A percentile compares a stretch with the other conserved stretches of the same genome.
Conservation (phyloP, 2,888 invertebrate genomes). For the Melanophora roralis region DNA sequence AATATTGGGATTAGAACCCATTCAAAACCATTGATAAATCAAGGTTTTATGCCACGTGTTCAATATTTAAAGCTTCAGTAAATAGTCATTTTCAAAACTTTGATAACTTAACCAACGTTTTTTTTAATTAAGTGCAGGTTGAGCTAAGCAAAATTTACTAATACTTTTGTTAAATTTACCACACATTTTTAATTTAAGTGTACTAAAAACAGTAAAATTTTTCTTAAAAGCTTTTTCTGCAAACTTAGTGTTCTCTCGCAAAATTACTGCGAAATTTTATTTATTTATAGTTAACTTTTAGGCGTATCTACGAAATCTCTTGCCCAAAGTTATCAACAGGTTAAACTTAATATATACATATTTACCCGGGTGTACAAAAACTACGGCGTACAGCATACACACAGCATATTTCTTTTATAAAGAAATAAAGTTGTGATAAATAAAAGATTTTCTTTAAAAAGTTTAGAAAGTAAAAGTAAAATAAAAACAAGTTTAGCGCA, state of each 20-base stretch:
- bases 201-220: not conserved
- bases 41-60: no score
- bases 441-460: no score
- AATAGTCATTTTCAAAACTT: no score
- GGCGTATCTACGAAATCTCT: slow-evolving; percentile 47
- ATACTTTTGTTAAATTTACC: no score
- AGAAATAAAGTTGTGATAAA: not conserved
- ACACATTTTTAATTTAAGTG: not conserved
- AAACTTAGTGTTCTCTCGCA: not conserved
- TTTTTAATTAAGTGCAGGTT: no score
- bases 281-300: slow-evolving; percentile 66
- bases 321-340: slow-evolving; percentile 68
- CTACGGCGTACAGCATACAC: not conserved
- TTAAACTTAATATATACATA: slow-evolving; percentile 62
- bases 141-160: no score
- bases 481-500: not conserved
- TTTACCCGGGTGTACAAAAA: slow-evolving; percentile 13
- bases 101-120: no score
- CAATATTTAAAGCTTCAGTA: no score
- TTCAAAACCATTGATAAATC: no score
- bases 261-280: not conserved
- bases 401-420: not conserved
- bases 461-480: no score
- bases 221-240: not conserved
- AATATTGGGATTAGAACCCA: no score